These are phyloP conservation scores for Troides aeacus DNA, from an alignment of 2,888 invertebrate genomes.

Conservation along the genomic window DNA sequence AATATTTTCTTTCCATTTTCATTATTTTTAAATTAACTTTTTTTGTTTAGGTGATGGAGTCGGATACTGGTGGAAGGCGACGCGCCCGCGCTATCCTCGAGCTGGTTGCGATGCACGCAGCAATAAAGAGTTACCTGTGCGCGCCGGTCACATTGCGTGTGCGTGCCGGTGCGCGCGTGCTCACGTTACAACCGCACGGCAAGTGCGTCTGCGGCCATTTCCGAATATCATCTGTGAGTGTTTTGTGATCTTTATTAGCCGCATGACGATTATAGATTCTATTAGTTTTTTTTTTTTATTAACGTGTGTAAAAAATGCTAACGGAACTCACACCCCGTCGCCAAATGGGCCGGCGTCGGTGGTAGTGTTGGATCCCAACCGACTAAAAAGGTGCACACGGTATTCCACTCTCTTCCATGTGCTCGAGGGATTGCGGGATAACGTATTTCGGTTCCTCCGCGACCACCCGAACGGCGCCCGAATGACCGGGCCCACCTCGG, in stretches of 20 bases:
- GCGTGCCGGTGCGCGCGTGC: slow-evolving; percentile 46
- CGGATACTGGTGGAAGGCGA: slow-evolving; percentile 46
- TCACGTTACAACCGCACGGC: slow-evolving; percentile 49
- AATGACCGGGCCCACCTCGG: no score
- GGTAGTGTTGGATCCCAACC: no score
- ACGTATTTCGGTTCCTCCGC: no score
- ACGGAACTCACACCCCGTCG: no score
- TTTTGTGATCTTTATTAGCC: not conserved
- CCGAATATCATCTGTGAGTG: slow-evolving; percentile 25
- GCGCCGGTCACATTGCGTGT: slow-evolving; percentile 49
- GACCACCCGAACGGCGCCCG: no score
- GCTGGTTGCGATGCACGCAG: slow-evolving; percentile 48
- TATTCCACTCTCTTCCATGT: no score
- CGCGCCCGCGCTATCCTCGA: slow-evolving; percentile 58
- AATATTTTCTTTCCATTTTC: not conserved
- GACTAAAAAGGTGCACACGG: no score
- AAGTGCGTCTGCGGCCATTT: slow-evolving; percentile 57
- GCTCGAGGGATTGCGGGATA: no score
- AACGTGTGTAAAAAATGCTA: no score
- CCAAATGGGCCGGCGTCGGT: no score
- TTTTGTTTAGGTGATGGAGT: slow-evolving; percentile 54
- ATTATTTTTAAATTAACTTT: not conserved
- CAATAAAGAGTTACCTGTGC: slow-evolving; percentile 46
- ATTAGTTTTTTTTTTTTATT: no score
- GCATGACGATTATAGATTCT: no score